These are phyloP conservation scores for Drosophila ogumai DNA, from an alignment of 1,140 invertebrate species.

Conservation along the genomic window DNA sequence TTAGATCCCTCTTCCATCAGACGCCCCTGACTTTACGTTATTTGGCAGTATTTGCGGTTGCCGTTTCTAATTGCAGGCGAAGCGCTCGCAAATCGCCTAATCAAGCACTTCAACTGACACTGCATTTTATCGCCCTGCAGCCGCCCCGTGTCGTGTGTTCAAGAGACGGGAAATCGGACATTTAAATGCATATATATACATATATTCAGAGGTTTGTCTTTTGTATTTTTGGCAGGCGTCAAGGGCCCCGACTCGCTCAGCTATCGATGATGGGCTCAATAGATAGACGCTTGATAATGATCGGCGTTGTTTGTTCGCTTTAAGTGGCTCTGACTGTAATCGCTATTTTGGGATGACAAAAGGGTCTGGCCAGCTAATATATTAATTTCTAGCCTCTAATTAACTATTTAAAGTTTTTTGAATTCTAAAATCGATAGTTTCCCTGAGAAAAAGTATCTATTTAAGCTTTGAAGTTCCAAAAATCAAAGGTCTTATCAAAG, in stretches of 20 bases:
- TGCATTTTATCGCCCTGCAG: constrained; percentile 67
- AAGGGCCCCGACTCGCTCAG: constrained; percentile 29
- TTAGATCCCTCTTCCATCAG: no score
- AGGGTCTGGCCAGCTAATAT: neutral
- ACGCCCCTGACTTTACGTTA: constrained; percentile 26
- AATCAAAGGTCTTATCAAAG: no score
- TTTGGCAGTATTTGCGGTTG: constrained; percentile 53
- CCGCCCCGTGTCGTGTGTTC: constrained; percentile 48
- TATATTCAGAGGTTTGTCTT: neutral
- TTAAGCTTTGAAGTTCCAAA: neutral
- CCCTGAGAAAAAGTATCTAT: neutral
- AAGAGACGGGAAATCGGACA: constrained; percentile 22
- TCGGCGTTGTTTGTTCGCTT: constrained; percentile 1
- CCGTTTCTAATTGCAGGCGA: constrained; percentile 79
- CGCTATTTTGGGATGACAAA: constrained; percentile 10
- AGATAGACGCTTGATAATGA: constrained; percentile 34
- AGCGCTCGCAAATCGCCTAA: constrained; percentile 54
- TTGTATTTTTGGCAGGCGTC: constrained; percentile 54
- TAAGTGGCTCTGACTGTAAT: constrained; percentile 27
- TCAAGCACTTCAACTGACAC: constrained; percentile 57
- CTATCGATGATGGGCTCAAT: constrained; percentile 20
- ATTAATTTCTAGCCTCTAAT: neutral
- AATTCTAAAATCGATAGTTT: neutral
- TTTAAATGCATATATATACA: neutral
- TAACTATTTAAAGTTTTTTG: neutral